A percentile compares a stretch with the other conserved stretches of the same genome.
These are phyloP conservation scores for Babylonia areolata DNA, from an alignment of 1,140 invertebrate species.

Conservation along the genomic window DNA sequence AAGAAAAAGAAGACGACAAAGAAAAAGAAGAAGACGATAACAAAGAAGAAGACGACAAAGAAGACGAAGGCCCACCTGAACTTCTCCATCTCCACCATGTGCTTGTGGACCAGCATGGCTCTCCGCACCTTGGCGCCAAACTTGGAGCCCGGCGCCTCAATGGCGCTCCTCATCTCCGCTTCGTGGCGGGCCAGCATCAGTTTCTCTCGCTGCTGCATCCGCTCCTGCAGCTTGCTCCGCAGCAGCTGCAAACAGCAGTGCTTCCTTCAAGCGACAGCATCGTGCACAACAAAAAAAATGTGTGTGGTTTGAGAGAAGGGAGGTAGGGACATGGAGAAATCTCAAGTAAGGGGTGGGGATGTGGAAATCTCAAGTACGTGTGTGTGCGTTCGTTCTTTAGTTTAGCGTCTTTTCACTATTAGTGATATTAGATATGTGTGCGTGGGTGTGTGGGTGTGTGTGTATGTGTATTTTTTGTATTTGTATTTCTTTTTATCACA, in stretches of 20 bases:
- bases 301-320: too few relatives aligned
- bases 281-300: too few relatives aligned
- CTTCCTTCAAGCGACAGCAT: background rate
- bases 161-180: slow-evolving; percentile 56
- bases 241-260: slow-evolving; percentile 50
- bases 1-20: background rate
- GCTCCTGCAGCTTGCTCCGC: slow-evolving; percentile 56
- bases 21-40: background rate
- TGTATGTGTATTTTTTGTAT: too few relatives aligned
- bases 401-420: too few relatives aligned
- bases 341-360: too few relatives aligned
- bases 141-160: slow-evolving; percentile 55
- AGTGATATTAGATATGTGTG: too few relatives aligned
- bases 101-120: slow-evolving; percentile 66
- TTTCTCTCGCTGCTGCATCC: slow-evolving; percentile 63
- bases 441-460: too few relatives aligned
- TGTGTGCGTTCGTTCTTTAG: too few relatives aligned
- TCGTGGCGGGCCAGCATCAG: slow-evolving; percentile 62
- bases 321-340: too few relatives aligned
- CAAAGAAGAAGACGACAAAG: background rate
- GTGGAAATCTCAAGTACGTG: too few relatives aligned
- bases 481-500: too few relatives aligned
- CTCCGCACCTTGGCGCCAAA: slow-evolving; percentile 64
- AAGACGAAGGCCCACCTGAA: slow-evolving; percentile 59
- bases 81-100: slow-evolving; percentile 70